These are phyloP conservation scores for Brachionus angularis DNA, from an alignment of 1,140 invertebrate genomes.

Conservation along the genomic window DNA sequence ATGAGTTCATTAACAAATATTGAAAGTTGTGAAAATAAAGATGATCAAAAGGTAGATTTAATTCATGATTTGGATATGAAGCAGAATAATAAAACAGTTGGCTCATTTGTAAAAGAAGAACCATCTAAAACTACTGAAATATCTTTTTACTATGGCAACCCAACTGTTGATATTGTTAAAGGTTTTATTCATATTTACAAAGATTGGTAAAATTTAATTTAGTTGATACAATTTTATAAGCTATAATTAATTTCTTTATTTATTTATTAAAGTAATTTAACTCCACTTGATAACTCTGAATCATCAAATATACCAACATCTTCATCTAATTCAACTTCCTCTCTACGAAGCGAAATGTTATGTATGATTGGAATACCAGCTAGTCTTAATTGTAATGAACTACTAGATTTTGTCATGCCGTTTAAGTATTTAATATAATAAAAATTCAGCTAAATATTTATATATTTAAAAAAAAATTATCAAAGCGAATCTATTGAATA, in stretches of 20 bases:
- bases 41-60: not conserved
- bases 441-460: not conserved
- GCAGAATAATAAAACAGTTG: slow-evolving; percentile 44
- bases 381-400: slow-evolving; percentile 83
- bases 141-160: slow-evolving; percentile 87
- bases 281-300: slow-evolving; percentile 62
- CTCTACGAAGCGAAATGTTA: slow-evolving; percentile 73
- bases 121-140: slow-evolving; percentile 48
- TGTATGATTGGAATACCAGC: slow-evolving; percentile 86
- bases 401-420: slow-evolving; percentile 88
- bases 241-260: not conserved
- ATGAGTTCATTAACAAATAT: no score
- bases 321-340: not conserved
- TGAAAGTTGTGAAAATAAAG: no score
- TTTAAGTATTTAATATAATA: slow-evolving; percentile 62
- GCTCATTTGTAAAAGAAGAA: slow-evolving; percentile 44
- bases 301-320: slow-evolving; percentile 55
- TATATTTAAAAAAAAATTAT: slow-evolving; percentile 44
- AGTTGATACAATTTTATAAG: not conserved
- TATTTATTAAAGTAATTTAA: slow-evolving; percentile 39
- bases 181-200: slow-evolving; percentile 93
- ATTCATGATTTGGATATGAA: no score
- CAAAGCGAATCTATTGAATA: slow-evolving; percentile 74
- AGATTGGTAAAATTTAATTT: slow-evolving; percentile 65
- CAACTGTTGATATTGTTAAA: slow-evolving; percentile 89